Conservation (phyloP, 2,888 invertebrate species). For the Tetranychus truncatus region DNA sequence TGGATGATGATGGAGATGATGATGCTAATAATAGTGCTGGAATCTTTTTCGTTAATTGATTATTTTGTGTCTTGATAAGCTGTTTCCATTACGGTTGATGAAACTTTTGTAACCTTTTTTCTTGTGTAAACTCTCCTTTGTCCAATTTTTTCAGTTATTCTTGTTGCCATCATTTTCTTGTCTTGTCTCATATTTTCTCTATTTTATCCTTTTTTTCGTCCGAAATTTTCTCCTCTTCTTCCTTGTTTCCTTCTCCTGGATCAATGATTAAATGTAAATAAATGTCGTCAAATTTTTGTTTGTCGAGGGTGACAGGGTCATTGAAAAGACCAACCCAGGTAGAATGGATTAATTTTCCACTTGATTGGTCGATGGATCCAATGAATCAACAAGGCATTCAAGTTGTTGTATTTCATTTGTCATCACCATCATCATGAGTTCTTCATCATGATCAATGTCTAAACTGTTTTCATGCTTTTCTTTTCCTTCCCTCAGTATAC, state of each 20-base stretch:
- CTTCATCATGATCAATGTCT: no score
- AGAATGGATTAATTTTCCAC: conserved; percentile 1
- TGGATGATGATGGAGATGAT: not conserved
- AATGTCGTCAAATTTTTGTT: not conserved
- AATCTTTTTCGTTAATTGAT: not conserved
- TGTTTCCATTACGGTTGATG: not conserved
- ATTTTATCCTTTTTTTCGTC: not conserved
- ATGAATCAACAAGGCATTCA: not conserved
- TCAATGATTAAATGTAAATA: not conserved
- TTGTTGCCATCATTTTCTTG: not conserved
- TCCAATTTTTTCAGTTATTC: not conserved
- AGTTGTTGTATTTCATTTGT: not conserved
- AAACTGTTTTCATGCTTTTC: not conserved
- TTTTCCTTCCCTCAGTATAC: not conserved
- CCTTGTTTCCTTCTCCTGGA: not conserved
- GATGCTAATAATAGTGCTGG: not conserved
- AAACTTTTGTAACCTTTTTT: not conserved
- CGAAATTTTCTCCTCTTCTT: not conserved
- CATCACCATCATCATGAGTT: not conserved
- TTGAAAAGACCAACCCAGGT: not conserved
- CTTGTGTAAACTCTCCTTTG: not conserved
- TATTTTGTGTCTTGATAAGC: not conserved
- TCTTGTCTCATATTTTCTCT: not conserved
- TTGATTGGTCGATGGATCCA: not conserved
- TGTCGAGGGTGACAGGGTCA: not conserved